phyloP scores from a whole-genome alignment of 2,797 vertebrate species.

The Epinephelus malabaricus region DNA sequence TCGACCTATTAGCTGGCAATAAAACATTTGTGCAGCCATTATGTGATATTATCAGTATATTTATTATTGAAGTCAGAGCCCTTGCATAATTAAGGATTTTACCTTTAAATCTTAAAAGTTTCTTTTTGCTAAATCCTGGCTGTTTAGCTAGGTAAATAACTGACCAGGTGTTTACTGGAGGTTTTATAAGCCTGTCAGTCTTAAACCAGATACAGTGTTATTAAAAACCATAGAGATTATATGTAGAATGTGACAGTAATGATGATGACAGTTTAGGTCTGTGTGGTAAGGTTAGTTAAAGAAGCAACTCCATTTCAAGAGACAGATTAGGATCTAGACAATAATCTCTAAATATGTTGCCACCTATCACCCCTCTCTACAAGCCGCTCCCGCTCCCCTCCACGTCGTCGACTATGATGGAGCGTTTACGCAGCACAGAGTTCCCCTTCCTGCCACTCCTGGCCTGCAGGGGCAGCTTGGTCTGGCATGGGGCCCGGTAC shows the following conservation, averaged over 20 bases:
- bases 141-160: slow-evolving; percentile 5
- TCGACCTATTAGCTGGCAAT: not conserved
- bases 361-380: slow-evolving; percentile 61
- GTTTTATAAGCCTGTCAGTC: slow-evolving; percentile 1
- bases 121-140: not conserved
- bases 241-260: slow-evolving; percentile 33
- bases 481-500: slow-evolving; percentile 79
- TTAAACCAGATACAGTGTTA: not conserved
- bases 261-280: slow-evolving; percentile 45
- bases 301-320: slow-evolving; percentile 55
- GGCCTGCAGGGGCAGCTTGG: slow-evolving; percentile 68
- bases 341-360: slow-evolving; percentile 33
- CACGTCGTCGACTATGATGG: slow-evolving; percentile 76
- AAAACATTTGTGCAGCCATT: slow-evolving; percentile 25
- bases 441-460: slow-evolving; percentile 64
- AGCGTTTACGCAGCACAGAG: slow-evolving; percentile 79
- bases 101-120: slow-evolving; percentile 2
- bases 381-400: slow-evolving; percentile 90
- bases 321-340: slow-evolving; percentile 54
- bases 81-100: slow-evolving; percentile 29
- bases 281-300: slow-evolving; percentile 56
- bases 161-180: not conserved
- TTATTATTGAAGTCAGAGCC: slow-evolving; percentile 22
- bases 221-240: slow-evolving; percentile 30
- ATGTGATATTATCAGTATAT: not conserved